Percentiles rank a stretch among this genome's conserved stretches.
phyloP scores from a whole-genome alignment of 2,113 vertebrate species.

The Empidonax alnorum region DNA sequence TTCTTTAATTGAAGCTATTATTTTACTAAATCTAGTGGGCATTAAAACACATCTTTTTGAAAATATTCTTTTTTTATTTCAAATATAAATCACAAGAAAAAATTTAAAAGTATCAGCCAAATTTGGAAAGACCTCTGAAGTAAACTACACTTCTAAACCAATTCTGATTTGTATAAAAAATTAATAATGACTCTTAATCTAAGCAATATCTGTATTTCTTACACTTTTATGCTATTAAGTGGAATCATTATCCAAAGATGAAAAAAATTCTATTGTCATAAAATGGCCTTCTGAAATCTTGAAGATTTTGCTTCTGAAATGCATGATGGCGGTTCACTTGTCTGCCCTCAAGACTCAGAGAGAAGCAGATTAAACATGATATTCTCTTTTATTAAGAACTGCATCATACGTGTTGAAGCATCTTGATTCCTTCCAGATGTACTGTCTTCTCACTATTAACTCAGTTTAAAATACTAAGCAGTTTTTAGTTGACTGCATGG shows the following conservation, averaged over 20 bases:
- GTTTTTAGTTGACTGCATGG: background rate
- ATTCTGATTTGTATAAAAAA: background rate
- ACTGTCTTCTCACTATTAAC: background rate
- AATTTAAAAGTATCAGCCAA: background rate
- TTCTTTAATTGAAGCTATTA: background rate
- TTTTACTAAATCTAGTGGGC: background rate
- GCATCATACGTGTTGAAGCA: background rate
- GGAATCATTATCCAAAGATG: background rate
- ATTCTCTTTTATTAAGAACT: background rate
- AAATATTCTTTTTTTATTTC: background rate
- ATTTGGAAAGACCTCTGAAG: background rate
- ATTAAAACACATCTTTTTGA: fast-evolving
- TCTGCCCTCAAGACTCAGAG: background rate
- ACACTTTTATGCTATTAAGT: background rate
- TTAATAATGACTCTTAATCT: background rate
- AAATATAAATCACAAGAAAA: background rate
- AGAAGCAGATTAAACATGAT: background rate
- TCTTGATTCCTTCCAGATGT: background rate
- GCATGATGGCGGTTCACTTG: background rate
- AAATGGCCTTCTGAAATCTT: background rate
- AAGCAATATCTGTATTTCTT: background rate
- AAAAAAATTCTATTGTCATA: background rate
- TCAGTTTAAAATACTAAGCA: background rate
- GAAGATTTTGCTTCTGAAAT: background rate
- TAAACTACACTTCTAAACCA: background rate